A percentile compares a stretch with the other conserved stretches of the same genome.
Evolutionary conservation across 2,797 vertebrate species (phyloP).

Genomic region (Hoplostethus mediterraneus): DNA sequence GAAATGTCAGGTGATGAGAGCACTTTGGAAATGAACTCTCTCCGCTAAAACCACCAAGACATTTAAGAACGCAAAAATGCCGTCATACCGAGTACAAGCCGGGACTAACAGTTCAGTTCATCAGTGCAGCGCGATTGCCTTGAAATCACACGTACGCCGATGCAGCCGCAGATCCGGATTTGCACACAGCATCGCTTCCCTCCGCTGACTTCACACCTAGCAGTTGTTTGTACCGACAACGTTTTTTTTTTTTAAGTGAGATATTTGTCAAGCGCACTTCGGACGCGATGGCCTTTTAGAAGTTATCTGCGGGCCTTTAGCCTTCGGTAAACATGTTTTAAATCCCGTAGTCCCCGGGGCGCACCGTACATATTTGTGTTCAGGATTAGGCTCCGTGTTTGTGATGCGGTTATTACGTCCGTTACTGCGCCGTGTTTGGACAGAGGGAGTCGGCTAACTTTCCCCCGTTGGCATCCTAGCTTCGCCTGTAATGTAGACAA

Average conservation of each 20-base stretch:
- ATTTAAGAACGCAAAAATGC: background rate
- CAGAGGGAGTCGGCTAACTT: conserved; percentile 65
- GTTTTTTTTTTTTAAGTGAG: background rate
- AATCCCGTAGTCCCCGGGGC: background rate
- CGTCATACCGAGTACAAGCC: background rate
- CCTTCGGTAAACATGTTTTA: conserved; percentile 5
- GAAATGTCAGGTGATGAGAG: too few relatives aligned
- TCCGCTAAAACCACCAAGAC: background rate
- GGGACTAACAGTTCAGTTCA: background rate
- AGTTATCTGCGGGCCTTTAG: background rate
- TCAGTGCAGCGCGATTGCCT: background rate
- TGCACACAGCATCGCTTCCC: background rate
- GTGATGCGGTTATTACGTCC: conserved; percentile 47
- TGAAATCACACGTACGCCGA: conserved; percentile 7
- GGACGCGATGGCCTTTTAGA: background rate
- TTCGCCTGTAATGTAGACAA: conserved; percentile 71
- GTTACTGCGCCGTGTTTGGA: conserved; percentile 44
- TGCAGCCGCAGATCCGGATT: background rate
- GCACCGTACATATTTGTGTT: conserved; percentile 19
- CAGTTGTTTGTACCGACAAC: background rate
- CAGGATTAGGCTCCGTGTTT: conserved; percentile 41
- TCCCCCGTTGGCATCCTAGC: conserved; percentile 32
- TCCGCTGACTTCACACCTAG: background rate
- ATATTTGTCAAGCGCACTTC: background rate
- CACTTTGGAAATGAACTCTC: too few relatives aligned